Evolutionary conservation across 2,888 invertebrate genomes (phyloP).

Genomic region (Leptura quadrifasciata): DNA sequence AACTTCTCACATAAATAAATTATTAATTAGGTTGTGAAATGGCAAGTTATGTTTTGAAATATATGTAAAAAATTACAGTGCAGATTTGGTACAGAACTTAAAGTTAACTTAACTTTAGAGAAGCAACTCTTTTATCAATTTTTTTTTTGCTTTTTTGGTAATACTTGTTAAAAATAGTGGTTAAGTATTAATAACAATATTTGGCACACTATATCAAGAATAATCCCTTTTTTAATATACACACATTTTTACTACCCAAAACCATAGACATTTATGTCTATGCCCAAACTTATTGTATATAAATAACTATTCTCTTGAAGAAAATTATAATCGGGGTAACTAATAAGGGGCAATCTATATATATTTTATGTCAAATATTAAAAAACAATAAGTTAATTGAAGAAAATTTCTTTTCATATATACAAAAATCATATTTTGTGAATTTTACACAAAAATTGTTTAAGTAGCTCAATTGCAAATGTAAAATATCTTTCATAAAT

Average conservation of each 20-base stretch:
- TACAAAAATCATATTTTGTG: not conserved
- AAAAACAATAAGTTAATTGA: not conserved
- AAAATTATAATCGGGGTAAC: not conserved
- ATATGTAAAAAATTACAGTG: not conserved
- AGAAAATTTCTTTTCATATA: not conserved
- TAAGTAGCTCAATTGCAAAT: not conserved
- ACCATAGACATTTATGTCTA: not conserved
- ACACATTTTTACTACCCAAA: slow-evolving; percentile 1
- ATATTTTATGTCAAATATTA: not conserved
- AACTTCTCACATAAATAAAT: not conserved
- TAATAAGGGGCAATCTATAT: not conserved
- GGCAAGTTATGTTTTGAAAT: not conserved
- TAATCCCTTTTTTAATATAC: not conserved
- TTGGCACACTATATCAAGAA: slow-evolving; percentile 21
- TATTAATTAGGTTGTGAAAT: not conserved
- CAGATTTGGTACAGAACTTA: not conserved
- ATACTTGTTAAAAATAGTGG: not conserved
- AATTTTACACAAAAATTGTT: not conserved
- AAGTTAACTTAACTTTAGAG: not conserved
- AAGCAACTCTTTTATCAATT: not conserved
- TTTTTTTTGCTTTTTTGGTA: not conserved
- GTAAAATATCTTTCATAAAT: slow-evolving; percentile 4
- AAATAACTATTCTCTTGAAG: not conserved
- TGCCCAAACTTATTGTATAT: not conserved
- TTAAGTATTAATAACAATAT: slow-evolving; percentile 2